These are phyloP conservation scores for Drosophila parvula DNA, from an alignment of 1,140 invertebrate species.

Conservation along the genomic window DNA sequence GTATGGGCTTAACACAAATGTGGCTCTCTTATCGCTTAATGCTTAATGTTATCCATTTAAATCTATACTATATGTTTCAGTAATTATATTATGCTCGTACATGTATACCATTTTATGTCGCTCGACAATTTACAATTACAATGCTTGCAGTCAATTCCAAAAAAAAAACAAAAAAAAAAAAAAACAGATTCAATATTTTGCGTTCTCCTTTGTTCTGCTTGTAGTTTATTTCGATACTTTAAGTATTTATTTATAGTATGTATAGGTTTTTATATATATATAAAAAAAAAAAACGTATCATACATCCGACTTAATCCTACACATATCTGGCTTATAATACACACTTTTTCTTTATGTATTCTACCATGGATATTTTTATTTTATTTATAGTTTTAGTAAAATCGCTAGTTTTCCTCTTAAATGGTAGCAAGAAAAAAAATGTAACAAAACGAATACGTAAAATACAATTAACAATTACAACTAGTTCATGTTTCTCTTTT, in stretches of 20 bases:
- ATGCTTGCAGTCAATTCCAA: constrained; percentile 31
- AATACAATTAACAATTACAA: constrained; percentile 28
- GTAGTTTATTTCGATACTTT: constrained; percentile 42
- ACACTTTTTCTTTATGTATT: constrained; percentile 3
- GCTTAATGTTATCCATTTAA: constrained; percentile 26
- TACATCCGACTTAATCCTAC: constrained; percentile 47
- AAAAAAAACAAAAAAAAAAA: constrained; percentile 12
- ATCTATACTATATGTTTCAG: constrained; percentile 12
- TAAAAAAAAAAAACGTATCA: constrained; percentile 46
- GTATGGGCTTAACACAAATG: constrained; percentile 15
- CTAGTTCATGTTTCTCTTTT: constrained; percentile 5
- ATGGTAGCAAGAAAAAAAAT: constrained; percentile 24
- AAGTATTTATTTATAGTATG: constrained; percentile 53
- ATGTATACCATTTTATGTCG: constrained; percentile 41
- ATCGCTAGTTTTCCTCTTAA: constrained; percentile 38
- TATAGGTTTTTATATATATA: constrained; percentile 33
- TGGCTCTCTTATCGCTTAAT: constrained; percentile 7
- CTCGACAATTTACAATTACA: constrained; percentile 52
- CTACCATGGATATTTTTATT: constrained; percentile 6
- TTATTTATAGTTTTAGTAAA: constrained; percentile 32
- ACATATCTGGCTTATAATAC: constrained; percentile 49
- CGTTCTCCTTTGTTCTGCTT: constrained; percentile 4
- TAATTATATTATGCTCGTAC: constrained; percentile 40
- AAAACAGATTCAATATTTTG: neutral
- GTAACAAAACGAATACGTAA: constrained; percentile 23